Evolutionary conservation across 2,113 vertebrate species (phyloP).

Genomic region (Xiphophorus couchianus): DNA sequence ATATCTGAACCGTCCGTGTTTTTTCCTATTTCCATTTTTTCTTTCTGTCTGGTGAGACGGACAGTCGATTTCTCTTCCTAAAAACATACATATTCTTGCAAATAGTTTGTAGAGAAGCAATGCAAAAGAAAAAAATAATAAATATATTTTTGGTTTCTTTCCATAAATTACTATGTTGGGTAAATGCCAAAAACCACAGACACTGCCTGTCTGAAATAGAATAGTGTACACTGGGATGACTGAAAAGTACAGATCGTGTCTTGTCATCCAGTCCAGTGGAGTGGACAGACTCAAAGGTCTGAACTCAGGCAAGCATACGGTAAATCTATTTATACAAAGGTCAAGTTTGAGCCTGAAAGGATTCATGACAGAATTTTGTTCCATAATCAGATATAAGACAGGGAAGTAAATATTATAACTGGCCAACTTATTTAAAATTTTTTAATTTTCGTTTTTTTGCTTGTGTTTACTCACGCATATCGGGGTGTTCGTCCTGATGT

Average conservation of each 20-base stretch:
- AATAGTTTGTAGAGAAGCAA: background rate
- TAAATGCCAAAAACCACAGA: background rate
- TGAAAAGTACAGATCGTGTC: background rate
- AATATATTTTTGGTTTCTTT: background rate
- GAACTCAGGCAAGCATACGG: background rate
- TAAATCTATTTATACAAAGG: background rate
- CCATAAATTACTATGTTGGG: background rate
- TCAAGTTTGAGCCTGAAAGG: background rate
- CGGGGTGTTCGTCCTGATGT: background rate
- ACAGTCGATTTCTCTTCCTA: no score
- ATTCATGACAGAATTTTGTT: background rate
- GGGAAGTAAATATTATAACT: no score
- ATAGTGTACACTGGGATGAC: background rate
- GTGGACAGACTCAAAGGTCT: background rate
- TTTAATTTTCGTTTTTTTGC: background rate
- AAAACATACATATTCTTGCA: background rate
- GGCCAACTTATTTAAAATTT: background rate
- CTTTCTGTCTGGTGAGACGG: background rate
- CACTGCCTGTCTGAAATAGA: background rate
- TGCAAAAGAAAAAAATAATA: no score
- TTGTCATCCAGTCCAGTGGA: constrained; percentile 1
- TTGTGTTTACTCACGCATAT: background rate
- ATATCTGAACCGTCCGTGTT: background rate
- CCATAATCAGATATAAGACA: background rate
- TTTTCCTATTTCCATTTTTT: background rate